A percentile compares a stretch with the other conserved stretches of the same genome.
Conservation (phyloP, 2,888 invertebrate genomes). For the Trichacis sp. region DNA sequence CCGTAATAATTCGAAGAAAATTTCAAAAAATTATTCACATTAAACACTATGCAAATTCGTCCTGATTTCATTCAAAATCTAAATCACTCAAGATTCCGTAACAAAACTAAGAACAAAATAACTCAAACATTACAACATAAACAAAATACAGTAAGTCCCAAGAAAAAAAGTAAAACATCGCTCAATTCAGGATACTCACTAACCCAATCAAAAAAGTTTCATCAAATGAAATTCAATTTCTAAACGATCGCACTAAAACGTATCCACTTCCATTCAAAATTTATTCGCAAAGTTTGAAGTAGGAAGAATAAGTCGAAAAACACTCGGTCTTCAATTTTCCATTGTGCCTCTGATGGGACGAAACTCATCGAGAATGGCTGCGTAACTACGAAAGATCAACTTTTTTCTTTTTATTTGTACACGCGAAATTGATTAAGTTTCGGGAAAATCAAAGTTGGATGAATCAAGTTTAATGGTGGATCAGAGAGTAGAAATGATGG, state of each 20-base stretch:
- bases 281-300: neutral
- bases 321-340: neutral
- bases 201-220: too few relatives aligned
- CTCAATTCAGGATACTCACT: too few relatives aligned
- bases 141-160: too few relatives aligned
- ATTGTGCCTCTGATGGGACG: neutral
- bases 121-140: too few relatives aligned
- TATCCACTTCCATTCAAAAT: neutral
- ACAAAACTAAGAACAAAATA: too few relatives aligned
- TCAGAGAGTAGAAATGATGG: conserved; percentile 2
- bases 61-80: too few relatives aligned
- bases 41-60: too few relatives aligned
- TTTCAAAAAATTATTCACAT: too few relatives aligned
- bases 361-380: neutral
- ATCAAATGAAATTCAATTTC: neutral
- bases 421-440: conserved; percentile 14
- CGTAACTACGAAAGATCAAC: neutral
- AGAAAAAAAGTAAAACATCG: neutral
- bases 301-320: neutral
- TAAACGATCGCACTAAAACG: neutral
- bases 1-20: too few relatives aligned
- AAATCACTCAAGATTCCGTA: too few relatives aligned
- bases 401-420: conserved; percentile 1
- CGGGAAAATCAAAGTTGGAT: conserved; percentile 11
- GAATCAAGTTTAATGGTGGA: conserved; percentile 14